Conservation (phyloP, 2,888 invertebrate species). For the Drymonia ruficornis region DNA sequence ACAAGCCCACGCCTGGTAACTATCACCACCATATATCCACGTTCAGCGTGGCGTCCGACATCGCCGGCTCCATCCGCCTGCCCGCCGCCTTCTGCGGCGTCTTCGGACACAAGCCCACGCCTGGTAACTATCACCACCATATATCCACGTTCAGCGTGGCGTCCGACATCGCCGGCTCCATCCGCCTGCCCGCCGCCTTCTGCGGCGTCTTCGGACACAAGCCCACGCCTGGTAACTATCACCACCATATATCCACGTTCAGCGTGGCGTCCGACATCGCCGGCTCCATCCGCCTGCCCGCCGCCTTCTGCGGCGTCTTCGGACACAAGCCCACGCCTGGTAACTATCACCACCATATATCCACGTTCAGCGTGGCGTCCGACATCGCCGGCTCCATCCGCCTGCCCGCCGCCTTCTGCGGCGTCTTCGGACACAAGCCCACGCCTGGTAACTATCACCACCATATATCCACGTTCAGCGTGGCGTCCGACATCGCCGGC, state of each 20-base stretch:
- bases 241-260: background rate
- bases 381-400: conserved; percentile 96
- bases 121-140: conserved; percentile 71
- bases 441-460: conserved; percentile 83
- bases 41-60: conserved; percentile 92
- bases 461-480: background rate
- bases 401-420: conserved; percentile 93
- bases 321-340: conserved; percentile 94
- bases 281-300: conserved; percentile 94
- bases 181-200: conserved; percentile 93
- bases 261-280: conserved; percentile 95
- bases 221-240: conserved; percentile 87
- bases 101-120: conserved; percentile 94
- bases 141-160: conserved; percentile 81
- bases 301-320: conserved; percentile 94
- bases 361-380: conserved; percentile 87
- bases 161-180: conserved; percentile 95
- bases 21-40: background rate
- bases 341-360: conserved; percentile 42
- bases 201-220: conserved; percentile 96
- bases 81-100: conserved; percentile 94
- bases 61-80: conserved; percentile 94
- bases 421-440: conserved; percentile 95
- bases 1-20: conserved; percentile 91
- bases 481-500: conserved; percentile 95